Evolutionary conservation across 2,888 invertebrate genomes (phyloP).

Genomic region (Deilephila elpenor): DNA sequence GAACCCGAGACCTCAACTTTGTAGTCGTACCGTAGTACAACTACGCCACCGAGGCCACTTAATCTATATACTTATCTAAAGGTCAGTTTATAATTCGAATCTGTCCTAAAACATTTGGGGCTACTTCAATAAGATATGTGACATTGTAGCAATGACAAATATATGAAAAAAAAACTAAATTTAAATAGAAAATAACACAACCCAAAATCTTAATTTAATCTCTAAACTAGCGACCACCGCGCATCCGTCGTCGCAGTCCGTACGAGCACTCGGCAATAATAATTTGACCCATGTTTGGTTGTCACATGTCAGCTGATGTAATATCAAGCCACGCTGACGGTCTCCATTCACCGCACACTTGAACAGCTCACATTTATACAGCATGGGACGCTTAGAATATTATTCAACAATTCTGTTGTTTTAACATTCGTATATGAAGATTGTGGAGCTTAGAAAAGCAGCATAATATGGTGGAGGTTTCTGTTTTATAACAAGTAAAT

Average conservation of each 20-base stretch:
- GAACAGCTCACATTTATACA: slow-evolving; percentile 4
- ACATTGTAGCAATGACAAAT: no score
- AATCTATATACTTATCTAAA: no score
- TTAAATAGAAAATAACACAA: background rate
- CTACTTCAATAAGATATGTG: no score
- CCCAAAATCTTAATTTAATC: background rate
- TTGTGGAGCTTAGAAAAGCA: background rate
- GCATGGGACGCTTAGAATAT: background rate
- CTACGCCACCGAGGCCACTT: no score
- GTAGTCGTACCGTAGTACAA: no score
- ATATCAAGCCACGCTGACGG: slow-evolving; percentile 44
- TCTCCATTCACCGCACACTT: background rate
- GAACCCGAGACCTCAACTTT: no score
- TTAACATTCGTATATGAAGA: background rate
- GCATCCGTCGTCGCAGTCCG: slow-evolving; percentile 33
- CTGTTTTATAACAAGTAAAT: no score
- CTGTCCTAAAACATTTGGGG: no score
- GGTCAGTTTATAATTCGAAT: no score
- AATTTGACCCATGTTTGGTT: slow-evolving; percentile 59
- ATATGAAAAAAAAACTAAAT: background rate
- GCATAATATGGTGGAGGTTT: no score
- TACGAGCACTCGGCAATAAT: slow-evolving; percentile 51
- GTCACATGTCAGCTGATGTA: slow-evolving; percentile 54
- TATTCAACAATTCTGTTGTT: background rate
- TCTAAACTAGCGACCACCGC: background rate